A percentile compares a stretch with the other conserved stretches of the same genome.
phyloP scores from a whole-genome alignment of 2,888 invertebrate species.

The Sycophila texana region DNA sequence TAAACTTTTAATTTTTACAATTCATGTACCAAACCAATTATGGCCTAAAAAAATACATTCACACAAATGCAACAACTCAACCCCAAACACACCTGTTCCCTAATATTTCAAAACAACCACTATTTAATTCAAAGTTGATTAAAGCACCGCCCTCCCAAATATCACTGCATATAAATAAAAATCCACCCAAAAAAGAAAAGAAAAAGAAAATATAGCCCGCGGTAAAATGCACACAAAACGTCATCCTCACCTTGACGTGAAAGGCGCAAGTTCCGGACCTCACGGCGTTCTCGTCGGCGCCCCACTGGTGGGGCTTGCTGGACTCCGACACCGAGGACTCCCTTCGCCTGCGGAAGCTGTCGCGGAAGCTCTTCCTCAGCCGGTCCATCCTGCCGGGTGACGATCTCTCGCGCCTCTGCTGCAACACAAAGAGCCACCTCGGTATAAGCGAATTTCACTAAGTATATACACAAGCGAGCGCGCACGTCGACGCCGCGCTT shows the following conservation, averaged over 20 bases:
- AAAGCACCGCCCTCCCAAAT: neutral
- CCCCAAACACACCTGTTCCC: too few species aligned
- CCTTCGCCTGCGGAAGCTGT: constrained; percentile 95
- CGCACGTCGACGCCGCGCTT: neutral
- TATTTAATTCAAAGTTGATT: neutral
- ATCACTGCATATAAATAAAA: neutral
- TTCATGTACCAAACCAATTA: neutral
- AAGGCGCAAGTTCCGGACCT: constrained; percentile 97
- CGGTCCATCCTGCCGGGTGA: constrained; percentile 90
- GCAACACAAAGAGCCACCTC: constrained; percentile 55
- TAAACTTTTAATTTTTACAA: neutral
- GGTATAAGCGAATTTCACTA: neutral
- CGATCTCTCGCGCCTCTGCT: constrained; percentile 83
- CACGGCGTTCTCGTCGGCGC: constrained; percentile 97
- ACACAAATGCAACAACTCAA: neutral
- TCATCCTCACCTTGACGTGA: constrained; percentile 86
- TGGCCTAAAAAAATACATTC: neutral
- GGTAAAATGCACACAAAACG: neutral
- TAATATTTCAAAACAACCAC: neutral
- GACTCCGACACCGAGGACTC: constrained; percentile 90
- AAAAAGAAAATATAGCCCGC: neutral
- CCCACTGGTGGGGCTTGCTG: constrained; percentile 98
- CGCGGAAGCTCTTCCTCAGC: constrained; percentile 91
- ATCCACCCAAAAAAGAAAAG: neutral
- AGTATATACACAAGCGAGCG: neutral